Evolutionary conservation across 2,797 vertebrate genomes (phyloP), one percentile per base, ranked within the genome.

Genomic region (Loris lydekkerianus): DNA sequence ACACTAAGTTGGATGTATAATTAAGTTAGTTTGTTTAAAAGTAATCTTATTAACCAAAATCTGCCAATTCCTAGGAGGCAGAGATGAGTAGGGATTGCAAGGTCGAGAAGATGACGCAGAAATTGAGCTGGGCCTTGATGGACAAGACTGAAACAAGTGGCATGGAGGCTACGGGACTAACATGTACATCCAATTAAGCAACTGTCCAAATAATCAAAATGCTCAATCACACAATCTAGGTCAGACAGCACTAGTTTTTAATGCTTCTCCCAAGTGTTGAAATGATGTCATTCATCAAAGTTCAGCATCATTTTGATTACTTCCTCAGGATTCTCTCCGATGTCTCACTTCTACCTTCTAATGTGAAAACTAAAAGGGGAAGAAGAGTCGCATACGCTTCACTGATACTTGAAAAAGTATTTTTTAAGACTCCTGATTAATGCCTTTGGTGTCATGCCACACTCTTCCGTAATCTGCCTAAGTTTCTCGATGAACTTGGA

Each of bases 11-110:
- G 49, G 14, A 46, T 34, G 1, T 49, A 86, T 63, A 91, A 89
- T 7, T 88, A 91, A 91, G 84, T 65, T 73, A 81, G 2, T 89
- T 77, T 93, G 20, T 73, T 83, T 67, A 43, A 95, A 94, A 89
- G 56, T 31, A 73, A 89, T 94, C 69, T 89, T 27, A 70, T 46
- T 60, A 11, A 67, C 81, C 29, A 65, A 94, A 83, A 85, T 81
- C 43, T 69, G n/a, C 14, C 43, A 65, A 43, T 77, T 88, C 78
- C 13, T 80, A 88, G 53, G 13, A 81, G 10, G 37, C 53, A 90
- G 17, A 92, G 25, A 53, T 72, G 40, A 70, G 4, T 67, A 65
- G 6, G 27, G 37, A 63, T 43, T 95, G 37, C 75, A 21, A 21
- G 58, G 8, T 73, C 15, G 82, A 94, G 70, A 92, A 82, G 84